These are phyloP conservation scores for Serinus canaria DNA, from an alignment of 2,113 vertebrate species.

Conservation along the genomic window DNA sequence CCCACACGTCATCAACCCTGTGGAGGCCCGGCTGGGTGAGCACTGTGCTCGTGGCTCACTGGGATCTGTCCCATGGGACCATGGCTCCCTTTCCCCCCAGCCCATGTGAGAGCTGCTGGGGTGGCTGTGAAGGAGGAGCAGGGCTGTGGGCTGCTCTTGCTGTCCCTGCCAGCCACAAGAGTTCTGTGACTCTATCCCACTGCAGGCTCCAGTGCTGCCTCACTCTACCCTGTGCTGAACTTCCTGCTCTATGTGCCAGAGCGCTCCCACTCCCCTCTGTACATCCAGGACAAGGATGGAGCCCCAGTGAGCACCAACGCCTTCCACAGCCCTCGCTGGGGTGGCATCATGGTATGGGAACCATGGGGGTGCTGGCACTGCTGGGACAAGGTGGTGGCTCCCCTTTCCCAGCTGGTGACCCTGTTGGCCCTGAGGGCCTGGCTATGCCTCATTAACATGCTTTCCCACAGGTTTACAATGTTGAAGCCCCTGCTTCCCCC, in stretches of 20 bases:
- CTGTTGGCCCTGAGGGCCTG: neutral
- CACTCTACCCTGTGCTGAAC: conserved; percentile 91
- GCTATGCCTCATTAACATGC: accelerated
- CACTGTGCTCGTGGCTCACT: accelerated
- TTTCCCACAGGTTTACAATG: conserved; percentile 85
- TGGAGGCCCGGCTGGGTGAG: conserved; percentile 93
- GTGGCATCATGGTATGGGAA: conserved; percentile 89
- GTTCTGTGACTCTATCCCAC: neutral
- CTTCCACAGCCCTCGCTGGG: conserved; percentile 97
- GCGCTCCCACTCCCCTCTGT: conserved; percentile 86
- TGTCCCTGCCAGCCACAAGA: neutral
- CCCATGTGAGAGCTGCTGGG: neutral
- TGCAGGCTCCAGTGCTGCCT: conserved; percentile 90
- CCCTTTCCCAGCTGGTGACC: neutral
- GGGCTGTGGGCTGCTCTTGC: neutral
- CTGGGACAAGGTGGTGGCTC: neutral
- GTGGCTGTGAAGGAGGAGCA: neutral
- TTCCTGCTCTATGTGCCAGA: conserved; percentile 94
- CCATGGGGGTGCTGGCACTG: accelerated
- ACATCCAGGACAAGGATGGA: conserved; percentile 86
- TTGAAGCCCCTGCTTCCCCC: conserved; percentile 75
- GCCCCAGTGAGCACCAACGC: conserved; percentile 84
- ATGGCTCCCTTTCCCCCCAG: neutral
- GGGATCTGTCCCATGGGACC: neutral
- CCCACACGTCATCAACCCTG: conserved; percentile 94